Percentiles rank a stretch among this genome's conserved stretches.
These are phyloP conservation scores for Coelopa pilipes DNA, from an alignment of 2,888 invertebrate genomes.

Conservation along the genomic window DNA sequence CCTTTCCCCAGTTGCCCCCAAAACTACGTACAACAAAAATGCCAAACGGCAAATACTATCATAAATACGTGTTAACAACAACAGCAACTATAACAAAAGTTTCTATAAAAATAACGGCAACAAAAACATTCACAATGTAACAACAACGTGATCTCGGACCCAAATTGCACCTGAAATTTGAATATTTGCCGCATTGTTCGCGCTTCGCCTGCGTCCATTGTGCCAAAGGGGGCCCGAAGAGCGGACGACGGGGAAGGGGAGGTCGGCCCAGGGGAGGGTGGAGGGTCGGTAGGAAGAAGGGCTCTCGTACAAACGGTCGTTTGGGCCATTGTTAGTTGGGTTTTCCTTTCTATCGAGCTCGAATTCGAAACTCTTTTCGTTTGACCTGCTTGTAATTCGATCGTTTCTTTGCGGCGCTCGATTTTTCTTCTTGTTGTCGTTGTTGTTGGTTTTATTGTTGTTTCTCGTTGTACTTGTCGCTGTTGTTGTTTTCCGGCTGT, in stretches of 20 bases:
- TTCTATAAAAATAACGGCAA: background rate
- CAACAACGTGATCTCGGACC: background rate
- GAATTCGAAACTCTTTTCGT: background rate
- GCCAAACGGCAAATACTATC: too few species aligned
- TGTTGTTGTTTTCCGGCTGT: background rate
- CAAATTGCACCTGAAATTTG: slow-evolving; percentile 26
- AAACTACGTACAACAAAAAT: too few species aligned
- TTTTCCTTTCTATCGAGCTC: background rate
- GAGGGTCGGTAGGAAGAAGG: too few species aligned
- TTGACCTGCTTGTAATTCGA: slow-evolving; percentile 28
- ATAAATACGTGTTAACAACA: too few species aligned
- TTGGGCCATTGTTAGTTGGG: background rate
- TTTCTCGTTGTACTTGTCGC: background rate
- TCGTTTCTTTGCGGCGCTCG: background rate
- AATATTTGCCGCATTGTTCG: background rate
- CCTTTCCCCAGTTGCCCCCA: too few species aligned
- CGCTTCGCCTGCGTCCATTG: background rate
- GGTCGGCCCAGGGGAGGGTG: too few species aligned
- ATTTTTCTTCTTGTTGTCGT: background rate
- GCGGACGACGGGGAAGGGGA: too few species aligned
- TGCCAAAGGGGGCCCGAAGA: too few species aligned
- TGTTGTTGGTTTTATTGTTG: background rate
- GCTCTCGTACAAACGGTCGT: background rate
- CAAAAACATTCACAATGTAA: background rate
- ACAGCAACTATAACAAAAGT: background rate